phyloP scores from a whole-genome alignment of 2,797 vertebrate species.

The Helicolenus hilgendorfi region DNA sequence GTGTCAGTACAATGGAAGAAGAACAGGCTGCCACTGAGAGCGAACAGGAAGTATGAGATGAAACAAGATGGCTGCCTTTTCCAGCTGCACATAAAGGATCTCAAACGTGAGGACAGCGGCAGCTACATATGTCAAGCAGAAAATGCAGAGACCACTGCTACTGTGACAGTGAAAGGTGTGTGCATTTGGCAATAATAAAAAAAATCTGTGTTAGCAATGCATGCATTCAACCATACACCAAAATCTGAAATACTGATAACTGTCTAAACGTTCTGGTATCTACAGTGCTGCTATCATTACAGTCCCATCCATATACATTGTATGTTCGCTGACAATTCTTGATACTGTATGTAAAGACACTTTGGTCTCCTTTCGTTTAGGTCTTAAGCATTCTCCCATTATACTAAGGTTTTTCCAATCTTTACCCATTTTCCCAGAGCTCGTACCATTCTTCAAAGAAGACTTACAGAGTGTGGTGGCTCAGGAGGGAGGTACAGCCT shows the following conservation, averaged over 20 bases:
- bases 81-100: constrained; percentile 88
- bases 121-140: constrained; percentile 88
- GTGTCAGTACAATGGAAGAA: constrained; percentile 90
- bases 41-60: constrained; percentile 89
- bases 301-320: background rate
- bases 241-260: no score
- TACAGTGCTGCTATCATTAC: no score
- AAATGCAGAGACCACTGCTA: constrained; percentile 63
- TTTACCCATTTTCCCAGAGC: no score
- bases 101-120: constrained; percentile 90
- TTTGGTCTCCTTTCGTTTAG: background rate
- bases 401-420: no score
- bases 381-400: no score
- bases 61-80: constrained; percentile 85
- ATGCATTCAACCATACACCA: no score
- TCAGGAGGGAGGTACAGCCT: no score
- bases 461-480: no score
- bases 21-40: constrained; percentile 87
- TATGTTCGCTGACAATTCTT: background rate
- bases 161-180: constrained; percentile 72
- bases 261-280: background rate
- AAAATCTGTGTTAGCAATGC: background rate
- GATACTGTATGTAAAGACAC: background rate
- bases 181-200: background rate
- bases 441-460: no score